Evolutionary conservation across 2,113 vertebrate genomes (phyloP).

Genomic region (Ophthalmolycus amberensis): DNA sequence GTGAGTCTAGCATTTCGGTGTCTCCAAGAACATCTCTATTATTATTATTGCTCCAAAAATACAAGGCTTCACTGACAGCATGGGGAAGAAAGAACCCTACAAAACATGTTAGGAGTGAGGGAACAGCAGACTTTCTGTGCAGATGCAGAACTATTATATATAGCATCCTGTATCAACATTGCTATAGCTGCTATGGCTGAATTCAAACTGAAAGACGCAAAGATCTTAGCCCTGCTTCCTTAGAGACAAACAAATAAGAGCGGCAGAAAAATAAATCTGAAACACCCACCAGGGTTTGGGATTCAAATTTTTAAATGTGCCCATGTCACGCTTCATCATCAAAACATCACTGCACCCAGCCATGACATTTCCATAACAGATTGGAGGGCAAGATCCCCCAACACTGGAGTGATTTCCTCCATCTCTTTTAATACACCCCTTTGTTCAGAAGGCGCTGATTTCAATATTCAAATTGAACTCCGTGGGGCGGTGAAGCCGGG

Average conservation of each 20-base stretch:
- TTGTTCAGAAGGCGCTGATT: slow-evolving; percentile 74
- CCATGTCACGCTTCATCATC: slow-evolving; percentile 61
- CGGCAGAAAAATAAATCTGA: slow-evolving; percentile 11
- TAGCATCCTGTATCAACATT: slow-evolving; percentile 8
- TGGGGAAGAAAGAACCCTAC: not conserved
- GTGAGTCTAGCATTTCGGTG: not conserved
- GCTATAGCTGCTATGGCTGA: slow-evolving; percentile 27
- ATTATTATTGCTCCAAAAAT: not conserved
- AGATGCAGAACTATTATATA: slow-evolving; percentile 19
- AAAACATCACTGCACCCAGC: slow-evolving; percentile 63
- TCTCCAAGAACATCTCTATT: not conserved
- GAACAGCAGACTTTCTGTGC: slow-evolving; percentile 17
- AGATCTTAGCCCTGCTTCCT: slow-evolving; percentile 47
- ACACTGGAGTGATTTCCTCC: slow-evolving; percentile 62
- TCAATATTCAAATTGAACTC: slow-evolving; percentile 80
- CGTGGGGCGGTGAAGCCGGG: slow-evolving; percentile 16
- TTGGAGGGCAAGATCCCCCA: slow-evolving; percentile 42
- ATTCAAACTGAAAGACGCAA: slow-evolving; percentile 40
- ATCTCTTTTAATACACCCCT: slow-evolving; percentile 50
- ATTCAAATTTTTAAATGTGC: slow-evolving; percentile 58
- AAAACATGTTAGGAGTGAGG: not conserved
- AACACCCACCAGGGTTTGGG: slow-evolving; percentile 24
- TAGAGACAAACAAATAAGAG: slow-evolving; percentile 61
- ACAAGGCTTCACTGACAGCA: not conserved
- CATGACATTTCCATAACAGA: slow-evolving; percentile 77